Percentiles rank a stretch among this genome's conserved stretches.
These are phyloP conservation scores for Hofmannophila pseudospretella DNA, from an alignment of 2,888 invertebrate genomes.

Conservation along the genomic window DNA sequence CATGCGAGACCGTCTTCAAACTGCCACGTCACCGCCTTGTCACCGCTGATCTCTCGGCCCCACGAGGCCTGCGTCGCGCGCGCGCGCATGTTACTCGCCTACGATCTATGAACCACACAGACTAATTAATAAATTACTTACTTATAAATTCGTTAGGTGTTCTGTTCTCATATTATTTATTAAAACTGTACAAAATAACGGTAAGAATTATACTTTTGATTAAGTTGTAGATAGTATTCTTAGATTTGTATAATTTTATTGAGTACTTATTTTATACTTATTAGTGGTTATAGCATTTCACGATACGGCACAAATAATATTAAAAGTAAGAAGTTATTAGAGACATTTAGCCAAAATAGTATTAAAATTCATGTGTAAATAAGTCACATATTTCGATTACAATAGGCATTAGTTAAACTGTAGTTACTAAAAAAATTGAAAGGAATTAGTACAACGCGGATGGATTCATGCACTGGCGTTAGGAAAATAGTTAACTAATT, in stretches of 20 bases:
- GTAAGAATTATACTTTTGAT: constrained; percentile 47
- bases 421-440: constrained; percentile 54
- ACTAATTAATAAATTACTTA: constrained; percentile 37
- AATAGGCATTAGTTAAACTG: constrained; percentile 50
- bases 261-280: constrained; percentile 26
- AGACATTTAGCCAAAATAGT: constrained; percentile 76
- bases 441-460: constrained; percentile 60
- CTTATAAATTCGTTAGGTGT: constrained; percentile 48
- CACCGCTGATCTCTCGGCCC: too few relatives aligned
- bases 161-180: constrained; percentile 46
- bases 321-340: constrained; percentile 65
- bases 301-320: constrained; percentile 69
- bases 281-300: constrained; percentile 30
- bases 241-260: constrained; percentile 18
- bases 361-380: constrained; percentile 63
- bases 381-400: constrained; percentile 56
- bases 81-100: constrained; percentile 22
- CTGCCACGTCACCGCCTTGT: too few relatives aligned
- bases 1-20: constrained; percentile 7
- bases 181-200: constrained; percentile 67
- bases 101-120: constrained; percentile 30
- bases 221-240: constrained; percentile 57
- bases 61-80: too few relatives aligned
- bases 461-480: constrained; percentile 56
- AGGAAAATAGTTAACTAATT: too few relatives aligned